Evolutionary conservation across 2,888 invertebrate species (phyloP), one percentile per base, ranked within the genome.

Genomic region (Empis livida): DNA sequence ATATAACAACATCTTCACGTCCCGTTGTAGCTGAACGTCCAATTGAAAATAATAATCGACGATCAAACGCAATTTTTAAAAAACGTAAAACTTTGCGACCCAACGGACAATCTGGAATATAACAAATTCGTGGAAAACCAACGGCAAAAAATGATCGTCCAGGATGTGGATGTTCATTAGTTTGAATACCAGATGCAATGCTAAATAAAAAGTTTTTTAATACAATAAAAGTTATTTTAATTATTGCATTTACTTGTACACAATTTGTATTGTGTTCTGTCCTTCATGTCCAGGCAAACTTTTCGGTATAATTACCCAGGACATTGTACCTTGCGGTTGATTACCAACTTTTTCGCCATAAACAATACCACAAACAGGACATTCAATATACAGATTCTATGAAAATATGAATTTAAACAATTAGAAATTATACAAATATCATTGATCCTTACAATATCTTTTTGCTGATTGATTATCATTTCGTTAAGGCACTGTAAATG

Each of bases 21-120:
- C 93, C 94, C 0, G 93, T 93, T 1, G 94, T 95, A 49, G 82
- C 80, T 1, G 92, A 93, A 41, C 85, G 78, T 47, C 87, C 83
- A 54, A 95, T 83, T 0, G 87, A 84, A 72, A 95, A 95, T 56
- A 90, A 78, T 54, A 84, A 67, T 50, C 88, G 79, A 14, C 88
- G 76, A 61, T 87, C 84, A 77, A 93, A 95, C 23, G 90, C 91
- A 52, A 79, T 75, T 57, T 84, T 81, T 47, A 93, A 73, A 55
- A 87, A 74, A 49, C 80, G 68, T 58, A 92, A 68, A 53, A 92
- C 80, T 72, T 81, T 80, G 30, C 85, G 75, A 0, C 92, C 92
- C 53, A 84, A 76, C 49, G 84, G 79, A 56, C 79, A 85, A 65
- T 92, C 89, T 0, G 93, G 93, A 54, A 94, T 72, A 69, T 85